phyloP scores from a whole-genome alignment of 2,888 invertebrate genomes.

The Rhogogaster chlorosoma region DNA sequence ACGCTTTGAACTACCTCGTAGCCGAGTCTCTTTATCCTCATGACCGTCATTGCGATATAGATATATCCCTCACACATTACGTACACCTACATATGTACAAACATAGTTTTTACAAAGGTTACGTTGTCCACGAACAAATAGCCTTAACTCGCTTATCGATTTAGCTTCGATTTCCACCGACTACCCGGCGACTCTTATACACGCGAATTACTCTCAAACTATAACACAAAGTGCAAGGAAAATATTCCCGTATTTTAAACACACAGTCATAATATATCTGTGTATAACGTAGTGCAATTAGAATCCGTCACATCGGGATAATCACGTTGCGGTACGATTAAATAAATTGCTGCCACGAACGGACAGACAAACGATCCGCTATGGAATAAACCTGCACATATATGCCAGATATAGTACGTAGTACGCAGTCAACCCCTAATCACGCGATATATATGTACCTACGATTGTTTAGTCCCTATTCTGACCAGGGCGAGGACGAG shows the following conservation, averaged over 20 bases:
- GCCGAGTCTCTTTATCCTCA: slow-evolving; percentile 26
- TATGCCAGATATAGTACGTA: not conserved
- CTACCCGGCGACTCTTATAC: not conserved
- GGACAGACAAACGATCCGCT: slow-evolving; percentile 13
- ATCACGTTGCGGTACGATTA: slow-evolving; percentile 45
- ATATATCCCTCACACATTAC: not conserved
- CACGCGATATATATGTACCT: slow-evolving; percentile 36
- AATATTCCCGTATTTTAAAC: not conserved
- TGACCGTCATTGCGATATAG: not conserved
- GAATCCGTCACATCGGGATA: slow-evolving; percentile 28
- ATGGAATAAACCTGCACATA: not conserved
- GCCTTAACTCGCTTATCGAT: slow-evolving; percentile 27
- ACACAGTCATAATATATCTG: not conserved
- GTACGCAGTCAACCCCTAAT: slow-evolving; percentile 41
- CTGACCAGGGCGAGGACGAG: slow-evolving; percentile 4
- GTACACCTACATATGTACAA: not conserved
- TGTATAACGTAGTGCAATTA: not conserved
- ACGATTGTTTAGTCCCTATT: slow-evolving; percentile 35
- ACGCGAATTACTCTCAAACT: not conserved
- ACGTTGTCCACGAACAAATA: slow-evolving; percentile 36
- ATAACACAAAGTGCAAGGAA: not conserved
- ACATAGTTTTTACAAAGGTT: slow-evolving; percentile 31
- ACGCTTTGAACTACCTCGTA: not conserved
- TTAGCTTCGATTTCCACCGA: slow-evolving; percentile 14
- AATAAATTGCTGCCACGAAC: slow-evolving; percentile 29